Evolutionary conservation across 2,113 vertebrate species (phyloP).

Genomic region (Cisticola juncidis): DNA sequence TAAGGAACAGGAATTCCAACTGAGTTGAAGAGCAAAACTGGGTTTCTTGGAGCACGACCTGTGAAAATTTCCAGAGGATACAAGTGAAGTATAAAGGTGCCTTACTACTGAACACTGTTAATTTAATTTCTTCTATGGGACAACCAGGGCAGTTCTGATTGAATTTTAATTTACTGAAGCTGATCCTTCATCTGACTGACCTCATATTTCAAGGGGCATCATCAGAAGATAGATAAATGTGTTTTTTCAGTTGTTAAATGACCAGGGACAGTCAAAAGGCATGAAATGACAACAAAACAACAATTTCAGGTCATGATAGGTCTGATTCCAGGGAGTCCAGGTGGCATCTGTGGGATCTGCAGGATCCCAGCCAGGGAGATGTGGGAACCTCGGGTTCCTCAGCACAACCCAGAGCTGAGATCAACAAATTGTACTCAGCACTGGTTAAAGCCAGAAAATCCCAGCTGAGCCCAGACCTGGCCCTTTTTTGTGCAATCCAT

Average conservation of each 20-base stretch:
- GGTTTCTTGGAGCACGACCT: background rate
- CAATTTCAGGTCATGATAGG: background rate
- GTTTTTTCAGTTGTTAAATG: background rate
- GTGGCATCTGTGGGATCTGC: background rate
- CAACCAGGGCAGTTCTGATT: background rate
- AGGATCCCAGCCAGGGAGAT: background rate
- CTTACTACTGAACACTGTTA: background rate
- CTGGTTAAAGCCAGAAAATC: no score
- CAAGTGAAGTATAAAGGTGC: background rate
- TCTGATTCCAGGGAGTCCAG: background rate
- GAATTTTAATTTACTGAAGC: background rate
- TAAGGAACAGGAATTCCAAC: slow-evolving; percentile 66
- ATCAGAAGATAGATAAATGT: background rate
- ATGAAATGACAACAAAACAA: accelerated
- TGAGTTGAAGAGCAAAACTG: slow-evolving; percentile 41
- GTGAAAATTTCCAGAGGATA: background rate
- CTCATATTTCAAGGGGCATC: background rate
- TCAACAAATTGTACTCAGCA: background rate
- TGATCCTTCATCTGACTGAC: background rate
- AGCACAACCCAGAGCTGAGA: background rate
- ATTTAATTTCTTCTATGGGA: background rate
- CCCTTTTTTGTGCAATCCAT: background rate
- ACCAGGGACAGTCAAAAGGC: background rate
- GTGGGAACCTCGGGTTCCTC: accelerated
- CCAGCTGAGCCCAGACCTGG: accelerated